Base-by-base conservation (phyloP, 2,888 invertebrate species). In the Xanthia icteritia region DNA sequence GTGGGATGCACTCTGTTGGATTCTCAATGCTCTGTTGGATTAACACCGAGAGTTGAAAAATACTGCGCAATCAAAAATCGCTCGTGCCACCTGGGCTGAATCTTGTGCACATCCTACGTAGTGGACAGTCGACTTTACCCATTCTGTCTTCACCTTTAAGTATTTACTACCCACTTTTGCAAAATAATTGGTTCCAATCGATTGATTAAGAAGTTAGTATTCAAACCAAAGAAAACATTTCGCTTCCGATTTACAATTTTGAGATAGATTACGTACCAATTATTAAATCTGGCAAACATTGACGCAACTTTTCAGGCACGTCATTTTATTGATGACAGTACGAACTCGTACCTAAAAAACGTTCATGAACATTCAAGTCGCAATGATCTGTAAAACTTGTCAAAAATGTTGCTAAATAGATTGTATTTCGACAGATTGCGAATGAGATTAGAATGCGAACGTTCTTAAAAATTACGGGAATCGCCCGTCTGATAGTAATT, bases 281-380 rank as follows among this genome's bases (percentile, higher is more conserved):
- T 4, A 39, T 5, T 9, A 54, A 78, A 17, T 48, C 15, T 17
- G n/a, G 27, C 31, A 63, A 31, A 27, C 23, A 31, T 17, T 78
- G 70, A 70, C 27, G 45, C 6, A 31, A 20, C 2, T 31, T 69
- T 54, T 36, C 9, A n/a, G 56, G 9, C 42, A 42, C 79, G 79
- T 79, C 36, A 79, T 36, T 42, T 36, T 78, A 78, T 73, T 73
- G 58, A 65, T 73, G 58, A 65, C 5, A 36, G 0, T 23, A 51
- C 58, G 27, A 79, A 79, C 31, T 31, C 31, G 31, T 31, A 31
- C 31, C 2, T 31, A 31, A 31, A 31, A 31, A 31, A 31, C 31
- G 31, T 31, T n/a, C n/a, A n/a, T n/a, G n/a, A n/a, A n/a, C n/a
- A n/a, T n/a, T n/a, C n/a, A 31, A 31, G n/a, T n/a, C 31, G 31